Evolutionary conservation across 92 coral and sea anemone genomes (phyloP).

Genomic region (Muricea muricata): DNA sequence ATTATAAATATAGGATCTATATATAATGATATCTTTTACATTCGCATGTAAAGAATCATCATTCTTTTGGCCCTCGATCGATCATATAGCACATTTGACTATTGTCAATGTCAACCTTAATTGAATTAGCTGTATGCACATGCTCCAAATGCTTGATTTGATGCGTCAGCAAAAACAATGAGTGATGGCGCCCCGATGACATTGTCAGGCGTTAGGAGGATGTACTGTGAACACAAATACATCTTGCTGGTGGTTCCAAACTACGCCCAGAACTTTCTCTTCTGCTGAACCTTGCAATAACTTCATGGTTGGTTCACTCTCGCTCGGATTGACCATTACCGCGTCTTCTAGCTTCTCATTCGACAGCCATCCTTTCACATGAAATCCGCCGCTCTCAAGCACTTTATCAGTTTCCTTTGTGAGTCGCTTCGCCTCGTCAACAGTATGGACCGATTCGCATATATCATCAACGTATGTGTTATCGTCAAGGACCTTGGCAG

Average conservation of each 20-base stretch:
- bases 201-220: neutral
- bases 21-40: no score
- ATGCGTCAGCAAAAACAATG: neutral
- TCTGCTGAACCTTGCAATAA: slow-evolving; percentile 45
- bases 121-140: neutral
- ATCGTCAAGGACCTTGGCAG: slow-evolving; percentile 10
- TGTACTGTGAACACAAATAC: neutral
- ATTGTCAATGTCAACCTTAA: no score
- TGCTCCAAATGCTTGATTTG: neutral
- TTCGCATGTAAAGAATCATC: no score
- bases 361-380: no score
- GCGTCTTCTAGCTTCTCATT: neutral
- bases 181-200: neutral
- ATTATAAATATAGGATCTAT: no score
- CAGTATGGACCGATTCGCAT: slow-evolving; percentile 18
- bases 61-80: no score
- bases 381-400: no score
- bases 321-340: neutral
- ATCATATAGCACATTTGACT: no score
- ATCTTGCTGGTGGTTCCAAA: neutral
- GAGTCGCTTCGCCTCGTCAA: slow-evolving; percentile 45
- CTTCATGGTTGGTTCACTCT: neutral
- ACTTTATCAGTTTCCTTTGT: slow-evolving; percentile 55
- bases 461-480: slow-evolving; percentile 62
- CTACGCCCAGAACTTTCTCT: slow-evolving; percentile 51